Percentiles rank a stretch among this genome's conserved stretches.
phyloP scores from a whole-genome alignment of 92 coral and sea anemone genomes.

The Isaurus tuberculatus region DNA sequence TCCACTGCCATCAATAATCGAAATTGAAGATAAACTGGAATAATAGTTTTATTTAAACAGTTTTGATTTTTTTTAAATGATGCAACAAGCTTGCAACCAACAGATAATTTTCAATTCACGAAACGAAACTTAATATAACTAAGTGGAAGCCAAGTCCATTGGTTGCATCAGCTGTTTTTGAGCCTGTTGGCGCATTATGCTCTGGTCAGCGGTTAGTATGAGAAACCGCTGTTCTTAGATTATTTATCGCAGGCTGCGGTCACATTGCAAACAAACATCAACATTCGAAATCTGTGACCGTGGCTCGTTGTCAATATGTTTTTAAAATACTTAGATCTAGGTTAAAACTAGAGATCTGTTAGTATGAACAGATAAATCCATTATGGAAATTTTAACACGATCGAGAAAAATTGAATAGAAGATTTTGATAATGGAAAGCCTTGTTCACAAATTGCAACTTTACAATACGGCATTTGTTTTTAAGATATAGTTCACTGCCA shows the following conservation, averaged over 20 bases:
- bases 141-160: not conserved
- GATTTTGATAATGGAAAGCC: too few relatives aligned
- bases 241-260: not conserved
- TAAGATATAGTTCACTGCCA: not conserved
- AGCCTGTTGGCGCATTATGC: not conserved
- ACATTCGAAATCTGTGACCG: not conserved
- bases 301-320: too few relatives aligned
- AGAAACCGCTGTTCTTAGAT: slow-evolving; percentile 6
- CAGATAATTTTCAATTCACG: not conserved
- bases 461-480: not conserved
- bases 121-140: not conserved
- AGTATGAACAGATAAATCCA: not conserved
- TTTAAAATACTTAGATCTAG: not conserved
- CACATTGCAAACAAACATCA: not conserved
- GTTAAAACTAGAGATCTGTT: not conserved
- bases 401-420: not conserved
- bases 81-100: slow-evolving; percentile 9
- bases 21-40: not conserved
- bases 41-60: not conserved
- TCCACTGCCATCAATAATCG: slow-evolving; percentile 26
- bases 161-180: slow-evolving; percentile 39
- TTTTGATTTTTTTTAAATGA: not conserved
- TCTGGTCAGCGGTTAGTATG: slow-evolving; percentile 20
- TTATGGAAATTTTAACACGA: too few relatives aligned
- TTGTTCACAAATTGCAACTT: not conserved